Evolutionary conservation across 1,140 invertebrate genomes (phyloP).

Genomic region (Drosophila kanapiae): DNA sequence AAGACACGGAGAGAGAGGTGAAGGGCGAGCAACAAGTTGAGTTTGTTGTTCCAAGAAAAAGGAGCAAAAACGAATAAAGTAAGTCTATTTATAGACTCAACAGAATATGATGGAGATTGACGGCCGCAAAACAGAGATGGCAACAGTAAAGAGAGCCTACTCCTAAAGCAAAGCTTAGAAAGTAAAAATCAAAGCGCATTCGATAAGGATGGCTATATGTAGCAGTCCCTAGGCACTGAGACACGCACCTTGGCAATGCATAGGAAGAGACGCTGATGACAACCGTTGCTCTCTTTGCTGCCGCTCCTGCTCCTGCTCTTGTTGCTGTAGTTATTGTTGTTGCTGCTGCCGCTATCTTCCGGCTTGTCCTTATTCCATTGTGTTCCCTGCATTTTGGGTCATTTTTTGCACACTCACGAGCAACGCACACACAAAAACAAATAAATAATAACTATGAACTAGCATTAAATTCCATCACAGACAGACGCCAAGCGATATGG

Average conservation of each 20-base stretch:
- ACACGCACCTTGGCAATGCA: constrained; percentile 65
- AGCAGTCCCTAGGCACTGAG: constrained; percentile 1
- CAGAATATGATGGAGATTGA: constrained; percentile 20
- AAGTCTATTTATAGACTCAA: constrained; percentile 38
- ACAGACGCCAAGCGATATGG: constrained; percentile 32
- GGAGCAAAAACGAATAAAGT: constrained; percentile 34
- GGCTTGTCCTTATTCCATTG: constrained; percentile 53
- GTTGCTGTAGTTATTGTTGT: constrained; percentile 3
- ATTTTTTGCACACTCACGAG: constrained; percentile 34
- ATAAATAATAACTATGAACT: constrained; percentile 21
- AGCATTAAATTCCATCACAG: constrained; percentile 36
- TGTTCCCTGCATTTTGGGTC: constrained; percentile 53
- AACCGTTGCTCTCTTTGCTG: constrained; percentile 40
- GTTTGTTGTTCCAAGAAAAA: constrained; percentile 15
- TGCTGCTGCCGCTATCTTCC: constrained; percentile 44
- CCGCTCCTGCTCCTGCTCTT: background rate
- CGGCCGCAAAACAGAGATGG: background rate
- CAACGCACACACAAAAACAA: constrained; percentile 29
- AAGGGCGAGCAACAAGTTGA: constrained; percentile 22
- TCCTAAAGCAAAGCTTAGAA: constrained; percentile 40
- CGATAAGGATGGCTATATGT: constrained; percentile 7
- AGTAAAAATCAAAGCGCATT: constrained; percentile 17
- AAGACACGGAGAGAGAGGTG: background rate
- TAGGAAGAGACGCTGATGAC: constrained; percentile 66
- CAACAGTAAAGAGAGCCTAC: background rate